phyloP scores from a whole-genome alignment of 2,888 invertebrate genomes.

The Entomobrya proxima region DNA sequence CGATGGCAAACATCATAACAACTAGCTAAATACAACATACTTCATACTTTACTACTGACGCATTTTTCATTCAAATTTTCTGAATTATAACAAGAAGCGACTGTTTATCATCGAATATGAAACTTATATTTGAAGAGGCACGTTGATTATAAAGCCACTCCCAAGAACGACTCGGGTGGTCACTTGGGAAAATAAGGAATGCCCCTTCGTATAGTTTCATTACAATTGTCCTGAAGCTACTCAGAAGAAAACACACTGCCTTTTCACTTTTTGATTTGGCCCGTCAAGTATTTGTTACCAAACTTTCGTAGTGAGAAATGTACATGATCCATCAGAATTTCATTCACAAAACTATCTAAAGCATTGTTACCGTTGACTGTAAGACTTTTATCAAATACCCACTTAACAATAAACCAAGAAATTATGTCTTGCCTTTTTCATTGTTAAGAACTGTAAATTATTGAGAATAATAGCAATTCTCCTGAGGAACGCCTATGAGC shows the following conservation, averaged over 20 bases:
- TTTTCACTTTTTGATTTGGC: conserved; percentile 35
- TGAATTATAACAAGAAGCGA: conserved; percentile 21
- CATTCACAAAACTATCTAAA: conserved; percentile 4
- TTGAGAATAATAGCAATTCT: neutral
- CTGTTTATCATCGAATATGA: neutral
- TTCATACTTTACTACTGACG: neutral
- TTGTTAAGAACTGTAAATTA: conserved; percentile 22
- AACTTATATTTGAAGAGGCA: conserved; percentile 15
- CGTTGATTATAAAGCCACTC: conserved; percentile 55
- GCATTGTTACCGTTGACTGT: conserved; percentile 37
- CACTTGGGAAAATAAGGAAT: conserved; percentile 34
- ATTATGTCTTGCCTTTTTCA: conserved; percentile 3
- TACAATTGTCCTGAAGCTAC: conserved; percentile 34
- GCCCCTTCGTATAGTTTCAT: neutral
- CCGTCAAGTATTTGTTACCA: neutral
- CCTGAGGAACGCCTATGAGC: neutral
- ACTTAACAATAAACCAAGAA: neutral
- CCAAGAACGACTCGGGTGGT: conserved; percentile 64
- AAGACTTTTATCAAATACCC: conserved; percentile 19
- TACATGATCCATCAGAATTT: neutral
- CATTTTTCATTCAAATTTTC: conserved; percentile 17
- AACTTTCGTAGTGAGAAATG: neutral
- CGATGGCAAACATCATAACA: no score
- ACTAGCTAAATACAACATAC: neutral
- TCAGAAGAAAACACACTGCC: neutral